Evolutionary conservation across 2,113 vertebrate genomes (phyloP).

Genomic region (Cochlearius cochlearius): DNA sequence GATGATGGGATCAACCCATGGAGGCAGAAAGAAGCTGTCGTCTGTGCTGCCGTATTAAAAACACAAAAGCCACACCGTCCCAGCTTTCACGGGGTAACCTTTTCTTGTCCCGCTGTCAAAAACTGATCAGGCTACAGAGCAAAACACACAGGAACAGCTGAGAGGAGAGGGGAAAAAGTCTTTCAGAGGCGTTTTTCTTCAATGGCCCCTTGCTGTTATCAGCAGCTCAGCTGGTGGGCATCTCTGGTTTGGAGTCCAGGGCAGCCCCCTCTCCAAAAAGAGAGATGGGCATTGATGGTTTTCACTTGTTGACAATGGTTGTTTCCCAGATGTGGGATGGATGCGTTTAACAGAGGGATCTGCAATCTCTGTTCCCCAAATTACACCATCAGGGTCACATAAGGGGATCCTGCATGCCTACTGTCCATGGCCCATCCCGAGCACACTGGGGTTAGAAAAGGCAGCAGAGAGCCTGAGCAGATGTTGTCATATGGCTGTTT

Average conservation of each 20-base stretch:
- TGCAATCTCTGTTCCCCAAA: background rate
- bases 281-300: background rate
- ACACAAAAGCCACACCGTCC: background rate
- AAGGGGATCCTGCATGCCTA: background rate
- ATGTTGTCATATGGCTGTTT: background rate
- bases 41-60: background rate
- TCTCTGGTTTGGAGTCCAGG: background rate
- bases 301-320: background rate
- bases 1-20: rapidly evolving
- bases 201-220: background rate
- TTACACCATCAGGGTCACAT: background rate
- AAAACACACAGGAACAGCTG: background rate
- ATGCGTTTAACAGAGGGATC: background rate
- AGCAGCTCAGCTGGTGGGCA: background rate
- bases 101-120: background rate
- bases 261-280: background rate
- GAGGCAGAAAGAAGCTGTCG: background rate
- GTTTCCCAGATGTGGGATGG: background rate
- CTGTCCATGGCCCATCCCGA: background rate
- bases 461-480: background rate
- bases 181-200: background rate
- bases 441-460: background rate
- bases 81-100: background rate
- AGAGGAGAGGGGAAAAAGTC: background rate
- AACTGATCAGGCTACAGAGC: background rate